These are phyloP conservation scores for Trichoplusia ni DNA, from an alignment of 1,140 invertebrate genomes.

Conservation along the genomic window DNA sequence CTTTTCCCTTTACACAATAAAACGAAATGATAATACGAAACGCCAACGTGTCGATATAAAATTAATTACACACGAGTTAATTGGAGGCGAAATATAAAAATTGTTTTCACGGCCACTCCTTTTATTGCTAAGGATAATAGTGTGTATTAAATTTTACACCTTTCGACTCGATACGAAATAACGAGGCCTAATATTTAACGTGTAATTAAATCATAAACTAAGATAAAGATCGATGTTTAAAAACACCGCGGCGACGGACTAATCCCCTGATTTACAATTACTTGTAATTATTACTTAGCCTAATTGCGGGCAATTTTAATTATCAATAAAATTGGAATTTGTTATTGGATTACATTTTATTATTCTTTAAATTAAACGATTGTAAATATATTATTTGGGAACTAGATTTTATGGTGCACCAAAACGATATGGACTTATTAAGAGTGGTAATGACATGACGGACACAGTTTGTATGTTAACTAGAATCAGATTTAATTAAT, in stretches of 20 bases:
- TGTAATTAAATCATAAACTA: conserved; percentile 77
- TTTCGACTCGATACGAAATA: conserved; percentile 48
- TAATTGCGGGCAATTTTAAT: conserved; percentile 77
- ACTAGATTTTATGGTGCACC: not conserved
- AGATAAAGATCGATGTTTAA: conserved; percentile 64
- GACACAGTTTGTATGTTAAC: too few species aligned
- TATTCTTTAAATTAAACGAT: conserved; percentile 27
- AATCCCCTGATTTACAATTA: conserved; percentile 78
- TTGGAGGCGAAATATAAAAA: conserved; percentile 20
- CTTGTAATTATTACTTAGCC: conserved; percentile 65
- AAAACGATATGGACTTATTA: too few species aligned
- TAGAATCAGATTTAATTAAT: too few species aligned
- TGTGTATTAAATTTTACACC: conserved; percentile 51
- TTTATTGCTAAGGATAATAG: conserved; percentile 29
- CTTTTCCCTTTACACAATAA: conserved; percentile 2
- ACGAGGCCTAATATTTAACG: conserved; percentile 62
- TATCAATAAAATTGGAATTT: conserved; percentile 64
- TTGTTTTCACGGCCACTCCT: conserved; percentile 27
- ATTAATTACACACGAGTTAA: conserved; percentile 22
- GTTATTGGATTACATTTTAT: conserved; percentile 46
- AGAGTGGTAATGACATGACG: too few species aligned
- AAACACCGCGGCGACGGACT: conserved; percentile 57
- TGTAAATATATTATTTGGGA: conserved; percentile 17
- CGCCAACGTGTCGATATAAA: conserved; percentile 14
- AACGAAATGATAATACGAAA: conserved; percentile 18